A percentile compares a stretch with the other conserved stretches of the same genome.
Conservation (phyloP, 2,113 vertebrate genomes). For the Pachycephala philippinensis region DNA sequence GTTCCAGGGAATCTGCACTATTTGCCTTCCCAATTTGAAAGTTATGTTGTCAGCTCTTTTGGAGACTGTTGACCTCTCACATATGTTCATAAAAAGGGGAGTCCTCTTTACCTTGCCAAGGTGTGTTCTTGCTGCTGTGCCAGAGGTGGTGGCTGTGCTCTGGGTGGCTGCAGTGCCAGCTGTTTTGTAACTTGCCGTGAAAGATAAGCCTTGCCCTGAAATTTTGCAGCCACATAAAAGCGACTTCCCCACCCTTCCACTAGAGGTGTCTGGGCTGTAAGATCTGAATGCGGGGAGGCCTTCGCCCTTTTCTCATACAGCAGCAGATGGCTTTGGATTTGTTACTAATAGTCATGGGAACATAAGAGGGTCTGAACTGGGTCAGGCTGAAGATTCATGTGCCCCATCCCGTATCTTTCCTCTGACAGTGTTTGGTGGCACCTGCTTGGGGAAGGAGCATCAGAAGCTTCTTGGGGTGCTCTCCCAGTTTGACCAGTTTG, state of each 20-base stretch:
- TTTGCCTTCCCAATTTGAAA: neutral
- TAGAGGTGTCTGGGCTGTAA: neutral
- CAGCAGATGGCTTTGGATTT: neutral
- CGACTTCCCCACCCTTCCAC: accelerated
- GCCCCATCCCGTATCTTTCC: neutral
- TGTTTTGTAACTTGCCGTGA: neutral
- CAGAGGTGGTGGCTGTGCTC: neutral
- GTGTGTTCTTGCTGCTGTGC: neutral
- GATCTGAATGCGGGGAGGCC: accelerated
- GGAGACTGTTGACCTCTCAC: neutral
- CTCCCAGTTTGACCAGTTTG: neutral
- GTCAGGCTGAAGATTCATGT: neutral
- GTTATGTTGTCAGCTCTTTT: neutral
- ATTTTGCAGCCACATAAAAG: neutral
- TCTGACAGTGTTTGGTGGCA: neutral
- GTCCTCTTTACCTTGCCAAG: neutral
- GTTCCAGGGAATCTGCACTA: neutral
- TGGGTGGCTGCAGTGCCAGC: accelerated
- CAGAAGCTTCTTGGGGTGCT: neutral
- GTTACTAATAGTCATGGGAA: neutral
- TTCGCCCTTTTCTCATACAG: neutral
- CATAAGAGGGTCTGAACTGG: neutral
- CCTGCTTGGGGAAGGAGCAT: neutral
- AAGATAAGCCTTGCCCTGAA: constrained; percentile 1
- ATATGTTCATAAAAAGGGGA: neutral